Conservation (phyloP, 2,888 invertebrate species). For the Metacarcinus magister region DNA sequence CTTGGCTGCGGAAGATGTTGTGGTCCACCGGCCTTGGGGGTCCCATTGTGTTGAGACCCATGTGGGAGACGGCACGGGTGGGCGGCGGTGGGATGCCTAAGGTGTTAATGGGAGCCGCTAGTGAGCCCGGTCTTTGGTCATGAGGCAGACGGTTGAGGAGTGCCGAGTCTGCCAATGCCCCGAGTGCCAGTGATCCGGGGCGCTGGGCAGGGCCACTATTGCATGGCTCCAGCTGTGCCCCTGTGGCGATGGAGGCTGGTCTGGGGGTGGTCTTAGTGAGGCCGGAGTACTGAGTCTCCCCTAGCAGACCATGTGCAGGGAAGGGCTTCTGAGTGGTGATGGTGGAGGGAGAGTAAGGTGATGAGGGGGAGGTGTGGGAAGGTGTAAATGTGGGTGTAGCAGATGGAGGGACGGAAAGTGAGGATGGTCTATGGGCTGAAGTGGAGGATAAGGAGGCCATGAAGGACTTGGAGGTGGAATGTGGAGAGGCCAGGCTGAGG, state of each 20-base stretch:
- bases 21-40: conserved; percentile 62
- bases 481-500: conserved; percentile 43
- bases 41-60: conserved; percentile 68
- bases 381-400: background rate
- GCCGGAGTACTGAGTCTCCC: background rate
- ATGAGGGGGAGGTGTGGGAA: background rate
- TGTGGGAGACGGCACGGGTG: conserved; percentile 78
- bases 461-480: background rate
- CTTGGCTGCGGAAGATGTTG: conserved; percentile 73
- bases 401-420: background rate
- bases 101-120: conserved; percentile 82
- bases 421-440: background rate
- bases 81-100: conserved; percentile 81
- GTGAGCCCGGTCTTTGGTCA: conserved; percentile 78
- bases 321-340: background rate
- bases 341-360: background rate
- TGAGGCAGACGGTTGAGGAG: conserved; percentile 71
- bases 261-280: conserved; percentile 37
- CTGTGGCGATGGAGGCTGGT: conserved; percentile 80
- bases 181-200: conserved; percentile 81
- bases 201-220: conserved; percentile 46
- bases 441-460: background rate
- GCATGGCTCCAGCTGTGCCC: conserved; percentile 64
- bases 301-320: background rate
- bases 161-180: conserved; percentile 74